A percentile compares a stretch with the other conserved stretches of the same genome.
Conservation (phyloP, 53 echinoderm and acorn worm genomes). For the Actinopyga echinites region DNA sequence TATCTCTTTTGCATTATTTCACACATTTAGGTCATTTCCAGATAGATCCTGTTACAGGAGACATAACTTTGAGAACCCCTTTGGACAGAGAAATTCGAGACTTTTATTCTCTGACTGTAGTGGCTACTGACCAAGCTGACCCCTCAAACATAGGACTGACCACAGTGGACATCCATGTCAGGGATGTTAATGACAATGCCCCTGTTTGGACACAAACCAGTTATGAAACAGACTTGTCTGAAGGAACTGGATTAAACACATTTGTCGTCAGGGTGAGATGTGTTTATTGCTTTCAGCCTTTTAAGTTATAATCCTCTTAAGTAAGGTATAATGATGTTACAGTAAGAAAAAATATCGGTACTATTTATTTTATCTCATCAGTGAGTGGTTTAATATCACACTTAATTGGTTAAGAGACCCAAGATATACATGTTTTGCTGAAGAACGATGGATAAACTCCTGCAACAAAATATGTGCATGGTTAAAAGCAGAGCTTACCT, state of each 20-base stretch:
- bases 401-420: no score
- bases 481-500: no score
- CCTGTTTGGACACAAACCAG: conserved; percentile 55
- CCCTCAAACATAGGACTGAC: conserved; percentile 59
- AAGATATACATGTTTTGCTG: no score
- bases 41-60: conserved; percentile 69
- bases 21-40: conserved; percentile 59
- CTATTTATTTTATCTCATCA: no score
- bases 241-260: conserved; percentile 46
- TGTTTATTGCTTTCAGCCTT: no score
- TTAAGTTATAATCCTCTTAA: no score
- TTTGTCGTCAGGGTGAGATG: conserved; percentile 65
- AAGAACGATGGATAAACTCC: no score
- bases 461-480: no score
- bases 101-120: conserved; percentile 69
- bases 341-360: no score
- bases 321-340: no score
- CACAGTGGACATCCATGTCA: conserved; percentile 60
- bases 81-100: conserved; percentile 68
- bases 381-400: no score
- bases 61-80: conserved; percentile 52
- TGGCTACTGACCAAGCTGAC: conserved; percentile 68
- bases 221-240: conserved; percentile 55
- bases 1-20: background rate
- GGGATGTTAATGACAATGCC: conserved; percentile 85